Evolutionary conservation across 2,797 vertebrate species (phyloP), one percentile per base, ranked within the genome.

Genomic region (Loriculus beryllinus): DNA sequence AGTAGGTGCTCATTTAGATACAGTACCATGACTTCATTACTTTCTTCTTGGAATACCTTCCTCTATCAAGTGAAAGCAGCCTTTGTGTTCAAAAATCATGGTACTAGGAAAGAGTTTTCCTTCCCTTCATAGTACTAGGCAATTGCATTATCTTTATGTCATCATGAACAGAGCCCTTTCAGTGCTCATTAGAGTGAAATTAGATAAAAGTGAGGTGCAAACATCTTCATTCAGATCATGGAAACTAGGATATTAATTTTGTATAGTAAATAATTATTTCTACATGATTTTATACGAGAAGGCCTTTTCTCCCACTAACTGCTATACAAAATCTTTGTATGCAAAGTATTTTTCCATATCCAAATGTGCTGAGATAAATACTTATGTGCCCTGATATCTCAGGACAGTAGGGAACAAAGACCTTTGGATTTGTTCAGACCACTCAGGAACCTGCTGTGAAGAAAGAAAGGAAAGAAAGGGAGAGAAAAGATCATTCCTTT

Each of bases 401-500:
- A 47, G 43, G 43, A 48, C 40, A 54, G 52, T 15, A 70, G 18
- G 33, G 37, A 93, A 37, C 12, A 23, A 89, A 80, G 39, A 39
- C 64, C 65, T 90, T 75, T 93, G 68, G 20, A 62, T 93, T 90
- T 92, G 40, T 92, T 94, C 71, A 78, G 42, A 81, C 19, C 42
- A 33, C 76, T 92, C 76, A 91, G 28, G 16, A 93, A 70, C 40
- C 22, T 64, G 40, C 23, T 70, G 31, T 28, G 92, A 63, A 94
- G 60, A 51, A 57, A 82, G 47, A 49, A 70, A 3, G 1, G 4
- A 11, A 43, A 25, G 65, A 76, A 47, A 68, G 76, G 14, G 68
- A 90, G 49, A 75, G 49, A 91, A 90, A 91, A 88, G n/a, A 77
- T 5, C 64, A 90, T 92, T 88, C 76, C 49, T 79, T 89, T 91